These are phyloP conservation scores for Dinomys branickii DNA, from an alignment of 2,113 vertebrate species.

Conservation along the genomic window DNA sequence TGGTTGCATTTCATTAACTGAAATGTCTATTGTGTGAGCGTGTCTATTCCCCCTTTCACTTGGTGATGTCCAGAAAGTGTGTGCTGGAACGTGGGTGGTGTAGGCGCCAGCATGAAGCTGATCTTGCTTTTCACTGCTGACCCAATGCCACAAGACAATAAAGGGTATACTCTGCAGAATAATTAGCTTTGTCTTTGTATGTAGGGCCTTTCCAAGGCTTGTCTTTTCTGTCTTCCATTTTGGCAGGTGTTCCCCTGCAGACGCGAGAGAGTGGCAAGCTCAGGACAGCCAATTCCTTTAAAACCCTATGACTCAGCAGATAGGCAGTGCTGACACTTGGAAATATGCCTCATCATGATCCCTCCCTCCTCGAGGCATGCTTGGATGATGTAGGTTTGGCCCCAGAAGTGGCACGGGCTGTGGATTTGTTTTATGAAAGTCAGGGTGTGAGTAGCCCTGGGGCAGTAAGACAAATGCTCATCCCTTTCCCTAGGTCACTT, in stretches of 20 bases:
- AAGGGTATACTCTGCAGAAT: conserved; percentile 58
- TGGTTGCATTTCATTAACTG: conserved; percentile 78
- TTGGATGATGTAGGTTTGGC: background rate
- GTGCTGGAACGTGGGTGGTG: conserved; percentile 34
- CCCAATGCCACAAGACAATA: background rate
- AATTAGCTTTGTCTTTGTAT: conserved; percentile 33
- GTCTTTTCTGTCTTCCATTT: background rate
- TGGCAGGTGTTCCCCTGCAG: background rate
- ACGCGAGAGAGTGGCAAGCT: background rate
- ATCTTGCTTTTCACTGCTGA: conserved; percentile 51
- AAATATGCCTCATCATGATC: rapidly evolving
- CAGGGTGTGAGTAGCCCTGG: background rate
- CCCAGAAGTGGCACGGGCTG: background rate
- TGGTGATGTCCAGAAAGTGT: conserved; percentile 73
- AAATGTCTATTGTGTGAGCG: conserved; percentile 83
- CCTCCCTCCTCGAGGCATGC: rapidly evolving
- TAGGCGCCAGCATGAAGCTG: conserved; percentile 34
- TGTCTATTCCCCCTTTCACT: conserved; percentile 57
- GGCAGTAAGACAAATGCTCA: background rate
- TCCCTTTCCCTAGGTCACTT: background rate
- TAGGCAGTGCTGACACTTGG: background rate
- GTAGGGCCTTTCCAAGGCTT: background rate
- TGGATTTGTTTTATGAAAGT: background rate
- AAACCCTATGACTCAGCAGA: background rate
- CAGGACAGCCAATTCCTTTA: background rate